Base-by-base conservation (phyloP, 2,797 vertebrate species). In the Trematomus bernacchii region DNA sequence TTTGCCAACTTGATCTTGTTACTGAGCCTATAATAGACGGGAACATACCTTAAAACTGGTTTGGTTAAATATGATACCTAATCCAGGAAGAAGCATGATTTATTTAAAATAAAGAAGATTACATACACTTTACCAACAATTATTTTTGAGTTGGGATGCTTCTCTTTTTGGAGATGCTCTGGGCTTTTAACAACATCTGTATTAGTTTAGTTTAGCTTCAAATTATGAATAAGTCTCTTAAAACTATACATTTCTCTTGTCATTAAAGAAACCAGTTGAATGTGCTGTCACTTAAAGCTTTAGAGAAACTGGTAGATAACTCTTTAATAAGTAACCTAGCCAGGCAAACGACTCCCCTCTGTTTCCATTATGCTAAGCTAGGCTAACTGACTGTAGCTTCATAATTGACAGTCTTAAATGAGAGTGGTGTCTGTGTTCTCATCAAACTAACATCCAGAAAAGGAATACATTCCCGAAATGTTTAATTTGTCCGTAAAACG, bases 11-110 rank as follows among this genome's bases (percentile, higher is more conserved):
- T 53, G 33, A 55, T 71, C 58, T 76, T 55, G 19, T 71, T 66
- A 44, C 70, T 63, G 60, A 79, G 44, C 71, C 50, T 60, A 10
- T 70, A 71, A 76, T 75, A 2, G 7, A 51, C 58, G 42, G 37
- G 23, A 75, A 63, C 51, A 60, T 51, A 61, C 53, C 27, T 66
- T 44, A 9, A 48, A 67, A 66, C 16, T 14, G 42, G 16, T 76
- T 66, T 30, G 47, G 42, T 69, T 3, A 61, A 82, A 74, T 43
- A 16, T 37, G 5, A 64, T 23, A 54, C 33, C 47, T 30, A 10
- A 64, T 59, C 33, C 2, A 61, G 14, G 3, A 37, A 44, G 53
- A 66, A 6, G 62, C 6, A 3, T 47, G 18, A 12, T 21, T 66
- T 59, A 54, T 11, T 12, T 23, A 9, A n/a, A 59, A n/a, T 46